phyloP scores from a whole-genome alignment of 1,140 invertebrate species.

The Bombus huntii region DNA sequence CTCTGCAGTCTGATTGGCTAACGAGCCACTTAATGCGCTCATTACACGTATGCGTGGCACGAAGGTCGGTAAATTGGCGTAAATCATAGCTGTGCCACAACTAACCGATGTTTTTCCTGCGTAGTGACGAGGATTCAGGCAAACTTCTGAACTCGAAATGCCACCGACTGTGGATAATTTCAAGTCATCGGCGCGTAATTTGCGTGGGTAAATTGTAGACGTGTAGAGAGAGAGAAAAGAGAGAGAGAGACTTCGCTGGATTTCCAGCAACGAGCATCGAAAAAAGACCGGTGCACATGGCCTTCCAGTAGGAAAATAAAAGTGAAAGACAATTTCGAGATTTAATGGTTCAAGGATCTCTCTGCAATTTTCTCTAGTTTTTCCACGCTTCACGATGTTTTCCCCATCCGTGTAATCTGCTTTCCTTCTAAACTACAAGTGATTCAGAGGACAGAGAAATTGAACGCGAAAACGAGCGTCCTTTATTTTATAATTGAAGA shows the following conservation, averaged over 20 bases:
- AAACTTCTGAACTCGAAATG: neutral
- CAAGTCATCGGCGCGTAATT: conserved; percentile 14
- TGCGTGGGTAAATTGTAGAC: neutral
- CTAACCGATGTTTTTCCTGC: neutral
- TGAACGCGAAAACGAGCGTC: neutral
- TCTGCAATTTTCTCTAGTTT: conserved; percentile 8
- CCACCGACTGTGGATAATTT: conserved; percentile 1
- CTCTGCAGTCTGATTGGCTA: neutral
- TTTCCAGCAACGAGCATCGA: neutral
- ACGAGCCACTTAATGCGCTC: conserved; percentile 8
- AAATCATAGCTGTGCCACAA: neutral
- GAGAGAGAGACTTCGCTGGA: neutral
- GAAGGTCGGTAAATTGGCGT: neutral
- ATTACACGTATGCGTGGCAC: neutral
- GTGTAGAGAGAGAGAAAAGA: neutral
- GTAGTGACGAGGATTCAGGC: neutral
- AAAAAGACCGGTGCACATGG: neutral
- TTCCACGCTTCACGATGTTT: neutral
- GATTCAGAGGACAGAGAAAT: neutral
- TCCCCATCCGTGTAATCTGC: neutral
- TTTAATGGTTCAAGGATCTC: neutral
- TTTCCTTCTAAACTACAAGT: neutral
- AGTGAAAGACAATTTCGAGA: neutral
- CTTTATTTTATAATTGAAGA: neutral
- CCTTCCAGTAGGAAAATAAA: neutral